A percentile compares a stretch with the other conserved stretches of the same genome.
These are phyloP conservation scores for Temnothorax unifasciatus DNA, from an alignment of 2,888 invertebrate genomes.

Conservation along the genomic window DNA sequence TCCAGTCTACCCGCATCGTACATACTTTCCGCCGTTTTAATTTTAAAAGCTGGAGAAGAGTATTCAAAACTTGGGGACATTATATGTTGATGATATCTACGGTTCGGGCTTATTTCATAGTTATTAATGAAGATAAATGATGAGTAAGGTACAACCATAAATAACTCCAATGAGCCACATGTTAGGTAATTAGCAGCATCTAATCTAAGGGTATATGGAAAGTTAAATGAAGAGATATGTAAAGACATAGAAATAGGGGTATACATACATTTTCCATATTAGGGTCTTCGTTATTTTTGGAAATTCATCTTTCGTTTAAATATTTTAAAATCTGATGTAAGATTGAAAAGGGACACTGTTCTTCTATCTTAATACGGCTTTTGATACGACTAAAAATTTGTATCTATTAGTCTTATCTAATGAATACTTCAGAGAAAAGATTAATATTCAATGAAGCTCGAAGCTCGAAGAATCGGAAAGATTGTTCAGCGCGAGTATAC, in stretches of 20 bases:
- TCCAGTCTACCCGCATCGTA: background rate
- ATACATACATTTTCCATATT: background rate
- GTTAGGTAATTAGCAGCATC: constrained; percentile 28
- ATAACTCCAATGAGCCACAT: constrained; percentile 12
- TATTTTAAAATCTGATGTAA: background rate
- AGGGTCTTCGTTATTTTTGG: background rate
- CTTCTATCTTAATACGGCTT: background rate
- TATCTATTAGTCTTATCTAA: background rate
- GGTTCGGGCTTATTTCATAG: constrained; percentile 13
- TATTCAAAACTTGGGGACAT: constrained; percentile 21
- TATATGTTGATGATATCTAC: constrained; percentile 8
- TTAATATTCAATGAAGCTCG: background rate
- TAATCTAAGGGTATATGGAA: constrained; percentile 12
- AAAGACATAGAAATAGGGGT: background rate
- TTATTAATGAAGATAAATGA: constrained; percentile 35
- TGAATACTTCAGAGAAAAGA: background rate
- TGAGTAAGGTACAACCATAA: constrained; percentile 8
- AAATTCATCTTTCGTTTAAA: constrained; percentile 5
- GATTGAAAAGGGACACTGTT: background rate
- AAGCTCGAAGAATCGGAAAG: constrained; percentile 16
- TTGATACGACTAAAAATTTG: background rate
- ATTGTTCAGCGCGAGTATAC: constrained; percentile 22
- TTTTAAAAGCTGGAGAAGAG: background rate
- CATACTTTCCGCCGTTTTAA: background rate
- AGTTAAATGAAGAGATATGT: constrained; percentile 8